These are phyloP conservation scores for Mareca strepera DNA, from an alignment of 2,797 vertebrate genomes.

Conservation along the genomic window DNA sequence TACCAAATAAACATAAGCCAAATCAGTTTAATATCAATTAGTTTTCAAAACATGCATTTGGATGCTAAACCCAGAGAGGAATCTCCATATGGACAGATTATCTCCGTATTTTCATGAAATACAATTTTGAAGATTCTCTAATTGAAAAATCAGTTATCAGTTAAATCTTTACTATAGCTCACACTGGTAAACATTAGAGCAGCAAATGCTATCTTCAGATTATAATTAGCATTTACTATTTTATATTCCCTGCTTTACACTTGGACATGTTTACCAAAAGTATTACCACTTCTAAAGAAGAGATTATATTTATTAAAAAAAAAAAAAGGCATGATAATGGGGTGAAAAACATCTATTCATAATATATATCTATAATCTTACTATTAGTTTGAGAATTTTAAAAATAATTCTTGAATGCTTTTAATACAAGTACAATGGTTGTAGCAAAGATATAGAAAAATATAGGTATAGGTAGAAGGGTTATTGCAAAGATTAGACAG, in stretches of 20 bases:
- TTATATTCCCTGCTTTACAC: background rate
- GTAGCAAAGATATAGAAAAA: background rate
- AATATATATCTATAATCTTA: background rate
- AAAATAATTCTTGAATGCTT: background rate
- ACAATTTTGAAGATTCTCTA: background rate
- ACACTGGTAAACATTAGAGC: background rate
- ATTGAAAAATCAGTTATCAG: background rate
- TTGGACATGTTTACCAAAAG: background rate
- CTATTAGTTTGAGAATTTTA: background rate
- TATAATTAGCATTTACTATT: background rate
- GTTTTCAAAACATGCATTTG: background rate
- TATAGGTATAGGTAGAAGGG: background rate
- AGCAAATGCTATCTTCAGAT: background rate
- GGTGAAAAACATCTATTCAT: background rate
- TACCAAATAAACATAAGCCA: background rate
- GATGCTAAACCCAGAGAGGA: background rate
- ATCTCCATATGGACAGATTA: background rate
- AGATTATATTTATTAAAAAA: background rate
- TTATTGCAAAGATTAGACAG: background rate
- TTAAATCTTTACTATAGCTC: background rate
- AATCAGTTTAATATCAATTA: background rate
- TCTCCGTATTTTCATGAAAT: background rate
- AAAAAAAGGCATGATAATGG: background rate
- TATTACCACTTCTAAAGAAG: background rate
- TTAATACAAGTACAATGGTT: background rate